Evolutionary conservation across 2,797 vertebrate genomes (phyloP).

Genomic region (Eleutherodactylus coqui): DNA sequence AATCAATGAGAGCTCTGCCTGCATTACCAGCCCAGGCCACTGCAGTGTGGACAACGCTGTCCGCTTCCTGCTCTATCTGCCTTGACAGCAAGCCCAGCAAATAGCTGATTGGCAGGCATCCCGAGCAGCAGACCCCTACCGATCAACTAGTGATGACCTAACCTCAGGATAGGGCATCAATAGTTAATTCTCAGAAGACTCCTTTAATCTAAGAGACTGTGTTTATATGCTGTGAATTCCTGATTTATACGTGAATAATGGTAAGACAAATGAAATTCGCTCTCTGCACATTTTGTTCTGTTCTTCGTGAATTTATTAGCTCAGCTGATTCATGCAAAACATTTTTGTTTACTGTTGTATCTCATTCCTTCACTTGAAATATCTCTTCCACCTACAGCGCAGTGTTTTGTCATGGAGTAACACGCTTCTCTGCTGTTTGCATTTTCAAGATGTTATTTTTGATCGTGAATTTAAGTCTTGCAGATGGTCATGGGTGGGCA

Average conservation of each 20-base stretch:
- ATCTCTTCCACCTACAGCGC: slow-evolving; percentile 35
- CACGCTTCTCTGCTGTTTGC: slow-evolving; percentile 9
- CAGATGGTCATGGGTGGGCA: slow-evolving; percentile 49
- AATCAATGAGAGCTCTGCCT: no score
- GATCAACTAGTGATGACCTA: no score
- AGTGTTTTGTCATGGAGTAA: slow-evolving; percentile 1
- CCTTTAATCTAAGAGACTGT: not conserved
- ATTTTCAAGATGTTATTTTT: slow-evolving; percentile 46
- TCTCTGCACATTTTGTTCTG: slow-evolving; percentile 26
- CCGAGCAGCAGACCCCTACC: no score
- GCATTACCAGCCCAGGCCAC: no score
- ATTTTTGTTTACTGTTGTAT: slow-evolving; percentile 2
- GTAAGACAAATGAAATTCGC: not conserved
- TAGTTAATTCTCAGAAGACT: no score
- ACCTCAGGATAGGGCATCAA: no score
- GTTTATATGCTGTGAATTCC: not conserved
- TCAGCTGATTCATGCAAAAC: slow-evolving; percentile 6
- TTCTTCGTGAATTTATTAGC: not conserved
- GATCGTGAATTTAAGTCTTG: slow-evolving; percentile 29
- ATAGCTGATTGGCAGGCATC: no score
- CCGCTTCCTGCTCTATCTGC: no score
- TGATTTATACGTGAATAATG: slow-evolving; percentile 6
- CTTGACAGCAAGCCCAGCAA: no score
- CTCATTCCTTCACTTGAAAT: slow-evolving; percentile 16
- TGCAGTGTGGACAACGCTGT: no score